Conservation (phyloP, 2,113 vertebrate genomes). For the Cheirogaleus medius region DNA sequence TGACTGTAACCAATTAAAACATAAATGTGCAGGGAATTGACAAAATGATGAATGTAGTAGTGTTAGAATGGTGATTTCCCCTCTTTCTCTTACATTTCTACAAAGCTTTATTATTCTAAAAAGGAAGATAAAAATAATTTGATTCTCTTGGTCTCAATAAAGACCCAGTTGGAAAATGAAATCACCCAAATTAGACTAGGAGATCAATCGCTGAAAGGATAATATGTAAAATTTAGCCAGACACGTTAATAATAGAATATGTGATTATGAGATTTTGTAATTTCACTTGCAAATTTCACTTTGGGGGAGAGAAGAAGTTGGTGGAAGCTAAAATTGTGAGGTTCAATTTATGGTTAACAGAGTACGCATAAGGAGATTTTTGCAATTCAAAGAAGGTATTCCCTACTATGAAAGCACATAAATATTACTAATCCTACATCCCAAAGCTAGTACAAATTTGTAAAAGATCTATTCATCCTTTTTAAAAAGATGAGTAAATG, state of each 20-base stretch:
- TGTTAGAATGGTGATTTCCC: conserved; percentile 1
- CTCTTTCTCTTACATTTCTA: not conserved
- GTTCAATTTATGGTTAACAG: not conserved
- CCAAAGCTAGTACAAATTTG: not conserved
- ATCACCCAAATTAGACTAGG: conserved; percentile 35
- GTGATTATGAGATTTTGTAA: conserved; percentile 3
- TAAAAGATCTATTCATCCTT: conserved; percentile 37
- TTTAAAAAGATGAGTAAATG: not conserved
- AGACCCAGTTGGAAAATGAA: conserved; percentile 23
- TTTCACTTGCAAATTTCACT: conserved; percentile 14
- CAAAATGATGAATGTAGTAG: not conserved
- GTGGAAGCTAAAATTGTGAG: not conserved
- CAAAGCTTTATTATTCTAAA: conserved; percentile 31
- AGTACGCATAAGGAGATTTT: not conserved
- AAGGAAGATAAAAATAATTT: not conserved
- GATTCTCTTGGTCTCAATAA: not conserved
- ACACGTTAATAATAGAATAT: conserved; percentile 33
- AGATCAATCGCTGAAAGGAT: not conserved
- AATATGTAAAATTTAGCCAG: conserved; percentile 22
- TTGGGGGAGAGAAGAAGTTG: not conserved
- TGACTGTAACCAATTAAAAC: conserved; percentile 31
- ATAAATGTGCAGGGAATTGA: not conserved
- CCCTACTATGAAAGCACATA: not conserved
- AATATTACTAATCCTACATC: not conserved
- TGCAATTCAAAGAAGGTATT: not conserved